phyloP scores from a whole-genome alignment of 2,113 vertebrate genomes.

The Spermophilus dauricus region DNA sequence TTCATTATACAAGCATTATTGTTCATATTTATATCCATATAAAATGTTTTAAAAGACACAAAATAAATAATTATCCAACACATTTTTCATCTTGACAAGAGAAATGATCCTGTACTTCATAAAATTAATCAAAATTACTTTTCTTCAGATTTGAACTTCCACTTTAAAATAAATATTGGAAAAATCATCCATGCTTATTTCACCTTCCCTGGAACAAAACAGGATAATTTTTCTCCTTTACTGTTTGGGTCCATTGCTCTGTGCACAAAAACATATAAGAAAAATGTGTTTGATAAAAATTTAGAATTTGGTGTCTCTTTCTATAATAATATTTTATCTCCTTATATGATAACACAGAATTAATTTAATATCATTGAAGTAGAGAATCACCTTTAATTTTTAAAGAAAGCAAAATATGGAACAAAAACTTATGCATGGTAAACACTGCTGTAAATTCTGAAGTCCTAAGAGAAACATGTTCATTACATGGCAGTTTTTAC shows the following conservation, averaged over 20 bases:
- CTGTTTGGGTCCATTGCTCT: not conserved
- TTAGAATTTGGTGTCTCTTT: not conserved
- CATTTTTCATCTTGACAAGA: not conserved
- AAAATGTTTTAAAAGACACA: conserved; percentile 18
- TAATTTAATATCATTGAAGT: conserved; percentile 5
- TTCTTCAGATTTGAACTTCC: conserved; percentile 26
- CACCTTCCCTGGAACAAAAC: not conserved
- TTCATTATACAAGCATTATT: not conserved
- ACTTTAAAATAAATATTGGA: not conserved
- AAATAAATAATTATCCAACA: not conserved
- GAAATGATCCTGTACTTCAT: not conserved
- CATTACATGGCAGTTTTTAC: not conserved
- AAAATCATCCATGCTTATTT: not conserved
- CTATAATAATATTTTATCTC: not conserved
- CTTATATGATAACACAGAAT: not conserved
- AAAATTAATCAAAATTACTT: conserved; percentile 40
- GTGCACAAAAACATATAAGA: not conserved
- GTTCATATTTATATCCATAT: not conserved
- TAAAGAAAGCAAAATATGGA: not conserved
- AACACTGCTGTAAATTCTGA: not conserved
- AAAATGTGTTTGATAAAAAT: not conserved
- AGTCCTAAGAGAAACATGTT: not conserved
- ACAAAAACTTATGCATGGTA: not conserved
- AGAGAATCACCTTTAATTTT: not conserved
- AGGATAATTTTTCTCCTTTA: not conserved